Evolutionary conservation across 2,113 vertebrate genomes (phyloP), one percentile per base, ranked within the genome.

Genomic region (Ovis canadensis): DNA sequence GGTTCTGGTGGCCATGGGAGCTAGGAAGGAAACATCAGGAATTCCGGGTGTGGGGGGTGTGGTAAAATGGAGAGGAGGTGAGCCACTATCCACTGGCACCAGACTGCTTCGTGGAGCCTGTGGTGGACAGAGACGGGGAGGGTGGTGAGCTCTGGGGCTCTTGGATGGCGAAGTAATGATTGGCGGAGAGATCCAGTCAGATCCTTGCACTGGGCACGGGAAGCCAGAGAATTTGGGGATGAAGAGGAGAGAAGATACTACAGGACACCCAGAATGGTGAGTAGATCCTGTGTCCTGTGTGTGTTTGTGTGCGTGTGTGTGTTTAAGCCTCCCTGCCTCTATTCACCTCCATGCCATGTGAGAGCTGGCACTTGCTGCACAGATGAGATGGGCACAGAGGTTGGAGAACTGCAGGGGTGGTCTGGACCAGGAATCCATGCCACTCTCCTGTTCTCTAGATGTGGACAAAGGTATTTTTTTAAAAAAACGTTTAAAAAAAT

Each of bases 11-110:
- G 60, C 50, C 7, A 4, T 16, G 4, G 40, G 40, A 5, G 36
- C 14, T 9, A 17, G 43, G 43, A 48, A 31, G 29, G 13, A 43
- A 55, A 13, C 62, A 1, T 15, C 33, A 52, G 48, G 27, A 43
- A 33, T 12, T 31, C 50, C 3, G 0, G 7, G 31, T 3, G 5
- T 2, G 23, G 2, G 36, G 29, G 8, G 7, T 43, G 6, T 43
- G 13, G 9, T 50, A 1, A 10, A 43, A 12, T 2, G 50, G 15
- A 62, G 7, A 57, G 23, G n/a, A 29, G 45, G 31, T 5, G 31
- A 52, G 31, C 1, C 48, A 21, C 14, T 27, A 1, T 4, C 0
- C 14, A 16, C 31, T 7, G 25, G 7, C 12, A 17, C 48, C 29
- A 31, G 57, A 7, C 27, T 17, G 77, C 43, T 27, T 6, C 4